phyloP scores from a whole-genome alignment of 2,888 invertebrate genomes.

The Mimumesa dahlbomi region DNA sequence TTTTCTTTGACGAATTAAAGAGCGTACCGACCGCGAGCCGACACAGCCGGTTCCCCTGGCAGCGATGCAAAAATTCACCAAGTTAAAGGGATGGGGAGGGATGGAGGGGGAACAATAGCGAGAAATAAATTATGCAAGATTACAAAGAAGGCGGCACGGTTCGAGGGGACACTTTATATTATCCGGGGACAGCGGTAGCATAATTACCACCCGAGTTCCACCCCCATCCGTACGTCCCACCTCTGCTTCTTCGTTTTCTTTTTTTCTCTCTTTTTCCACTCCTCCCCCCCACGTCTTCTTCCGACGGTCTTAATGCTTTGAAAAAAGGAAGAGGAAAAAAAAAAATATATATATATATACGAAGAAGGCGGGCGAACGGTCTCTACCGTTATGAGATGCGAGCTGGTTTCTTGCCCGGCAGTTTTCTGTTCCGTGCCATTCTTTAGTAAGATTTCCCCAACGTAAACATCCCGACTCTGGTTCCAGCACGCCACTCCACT shows the following conservation, averaged over 20 bases:
- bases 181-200: slow-evolving; percentile 77
- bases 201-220: slow-evolving; percentile 73
- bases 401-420: slow-evolving; percentile 65
- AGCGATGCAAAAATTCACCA: slow-evolving; percentile 74
- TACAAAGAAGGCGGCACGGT: slow-evolving; percentile 71
- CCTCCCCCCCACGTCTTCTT: slow-evolving; percentile 36
- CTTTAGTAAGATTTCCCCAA: slow-evolving; percentile 78
- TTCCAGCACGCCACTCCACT: slow-evolving; percentile 59
- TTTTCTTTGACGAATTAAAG: slow-evolving; percentile 59
- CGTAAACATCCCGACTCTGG: slow-evolving; percentile 72
- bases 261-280: slow-evolving; percentile 6
- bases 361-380: too few species aligned
- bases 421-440: slow-evolving; percentile 60
- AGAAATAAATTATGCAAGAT: slow-evolving; percentile 80
- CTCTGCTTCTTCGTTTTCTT: slow-evolving; percentile 22
- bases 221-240: slow-evolving; percentile 35
- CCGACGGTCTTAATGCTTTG: slow-evolving; percentile 21
- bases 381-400: slow-evolving; percentile 74
- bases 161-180: slow-evolving; percentile 75
- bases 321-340: slow-evolving; percentile 22
- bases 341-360: too few species aligned
- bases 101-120: slow-evolving; percentile 73
- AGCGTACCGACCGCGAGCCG: slow-evolving; percentile 18
- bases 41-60: slow-evolving; percentile 33
- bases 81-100: too few species aligned